Evolutionary conservation across 1,140 invertebrate genomes (phyloP).

Genomic region (Eubasilissa regina): DNA sequence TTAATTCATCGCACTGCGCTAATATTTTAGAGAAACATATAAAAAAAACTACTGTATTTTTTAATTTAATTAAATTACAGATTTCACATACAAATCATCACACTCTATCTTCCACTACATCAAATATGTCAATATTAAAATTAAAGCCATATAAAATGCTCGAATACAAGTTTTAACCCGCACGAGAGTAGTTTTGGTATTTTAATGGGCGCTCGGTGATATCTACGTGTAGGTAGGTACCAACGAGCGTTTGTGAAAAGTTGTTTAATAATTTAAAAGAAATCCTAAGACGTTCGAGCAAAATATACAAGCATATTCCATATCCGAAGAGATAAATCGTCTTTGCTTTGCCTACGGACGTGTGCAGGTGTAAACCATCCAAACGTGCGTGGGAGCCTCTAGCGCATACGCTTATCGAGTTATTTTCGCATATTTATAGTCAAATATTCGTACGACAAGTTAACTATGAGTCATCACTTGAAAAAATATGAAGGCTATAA

Average conservation of each 20-base stretch:
- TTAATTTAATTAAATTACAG: no score
- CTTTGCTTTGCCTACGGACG: constrained; percentile 40
- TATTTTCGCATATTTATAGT: no score
- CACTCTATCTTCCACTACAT: not conserved
- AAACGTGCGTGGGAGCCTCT: not conserved
- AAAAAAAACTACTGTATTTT: no score
- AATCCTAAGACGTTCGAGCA: constrained; percentile 30
- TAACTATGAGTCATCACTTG: no score
- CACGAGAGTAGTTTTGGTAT: not conserved
- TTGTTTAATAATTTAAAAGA: constrained; percentile 40
- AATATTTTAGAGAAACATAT: no score
- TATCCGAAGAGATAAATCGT: constrained; percentile 38
- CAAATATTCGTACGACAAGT: no score
- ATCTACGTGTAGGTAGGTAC: not conserved
- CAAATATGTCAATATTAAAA: not conserved
- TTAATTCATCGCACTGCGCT: no score
- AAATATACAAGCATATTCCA: constrained; percentile 31
- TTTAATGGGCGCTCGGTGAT: not conserved
- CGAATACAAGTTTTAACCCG: not conserved
- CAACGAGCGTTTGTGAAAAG: constrained; percentile 2
- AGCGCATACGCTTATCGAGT: constrained; percentile 19
- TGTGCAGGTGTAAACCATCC: constrained; percentile 27
- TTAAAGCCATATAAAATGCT: not conserved
- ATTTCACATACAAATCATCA: not conserved
- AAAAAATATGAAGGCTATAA: no score